A percentile compares a stretch with the other conserved stretches of the same genome.
Evolutionary conservation across 2,888 invertebrate genomes (phyloP).

Genomic region (Apodemia zela): DNA sequence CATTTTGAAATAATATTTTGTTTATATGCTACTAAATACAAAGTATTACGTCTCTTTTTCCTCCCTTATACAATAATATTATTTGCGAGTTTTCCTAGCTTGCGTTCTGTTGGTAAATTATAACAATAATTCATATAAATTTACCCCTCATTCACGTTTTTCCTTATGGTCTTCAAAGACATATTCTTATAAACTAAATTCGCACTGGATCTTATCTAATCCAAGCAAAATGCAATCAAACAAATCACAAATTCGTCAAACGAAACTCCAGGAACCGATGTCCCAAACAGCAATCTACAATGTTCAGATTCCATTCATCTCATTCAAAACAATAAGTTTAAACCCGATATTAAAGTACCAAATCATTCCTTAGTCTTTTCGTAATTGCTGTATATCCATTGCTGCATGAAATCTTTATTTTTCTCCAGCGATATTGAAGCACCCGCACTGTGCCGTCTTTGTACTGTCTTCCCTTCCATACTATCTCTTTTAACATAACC

Average conservation of each 20-base stretch:
- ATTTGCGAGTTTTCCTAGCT: no score
- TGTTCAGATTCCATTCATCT: neutral
- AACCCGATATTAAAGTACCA: neutral
- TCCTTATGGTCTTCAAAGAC: no score
- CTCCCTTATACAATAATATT: no score
- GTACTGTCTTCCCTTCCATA: conserved; percentile 52
- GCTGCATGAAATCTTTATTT: conserved; percentile 41
- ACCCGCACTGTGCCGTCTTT: conserved; percentile 66
- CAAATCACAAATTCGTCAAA: neutral
- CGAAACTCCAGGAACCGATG: neutral
- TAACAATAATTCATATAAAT: no score
- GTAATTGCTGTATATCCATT: conserved; percentile 44
- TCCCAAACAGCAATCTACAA: neutral
- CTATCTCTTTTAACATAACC: conserved; percentile 47
- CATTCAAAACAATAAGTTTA: conserved; percentile 17
- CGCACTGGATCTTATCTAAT: neutral
- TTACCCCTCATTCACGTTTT: no score
- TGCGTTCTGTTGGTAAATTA: no score
- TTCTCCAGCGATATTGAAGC: conserved; percentile 64
- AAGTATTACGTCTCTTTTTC: no score
- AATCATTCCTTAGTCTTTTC: conserved; percentile 38
- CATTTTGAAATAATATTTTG: no score
- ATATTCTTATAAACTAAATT: neutral
- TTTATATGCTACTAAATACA: no score
- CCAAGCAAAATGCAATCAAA: conserved; percentile 14